These are phyloP conservation scores for Hartigia nigra DNA, from an alignment of 2,888 invertebrate genomes.

Conservation along the genomic window DNA sequence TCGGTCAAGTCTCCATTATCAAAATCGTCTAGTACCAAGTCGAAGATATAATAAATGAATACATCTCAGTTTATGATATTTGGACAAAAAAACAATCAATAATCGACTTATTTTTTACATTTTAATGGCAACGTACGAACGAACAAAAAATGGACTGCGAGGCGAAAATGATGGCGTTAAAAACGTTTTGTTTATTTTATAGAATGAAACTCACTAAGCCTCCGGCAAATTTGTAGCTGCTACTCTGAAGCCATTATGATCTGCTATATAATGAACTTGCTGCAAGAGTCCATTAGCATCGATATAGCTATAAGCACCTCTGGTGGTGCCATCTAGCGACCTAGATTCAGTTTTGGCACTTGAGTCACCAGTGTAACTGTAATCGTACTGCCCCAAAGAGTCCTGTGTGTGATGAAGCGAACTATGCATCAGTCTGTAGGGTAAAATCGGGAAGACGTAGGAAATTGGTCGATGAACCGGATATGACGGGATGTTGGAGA, in stretches of 20 bases:
- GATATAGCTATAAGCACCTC: conserved; percentile 77
- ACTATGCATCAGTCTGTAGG: conserved; percentile 54
- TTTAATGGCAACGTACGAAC: not conserved
- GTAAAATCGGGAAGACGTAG: conserved; percentile 47
- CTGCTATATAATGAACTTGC: conserved; percentile 74
- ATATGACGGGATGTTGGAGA: not conserved
- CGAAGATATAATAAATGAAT: not conserved
- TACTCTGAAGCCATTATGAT: conserved; percentile 75
- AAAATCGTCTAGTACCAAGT: not conserved
- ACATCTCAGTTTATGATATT: not conserved
- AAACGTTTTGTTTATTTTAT: not conserved
- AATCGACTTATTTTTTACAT: not conserved
- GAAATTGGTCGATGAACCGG: conserved; percentile 17
- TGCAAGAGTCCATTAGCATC: conserved; percentile 76
- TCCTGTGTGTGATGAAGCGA: conserved; percentile 69
- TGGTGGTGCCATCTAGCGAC: conserved; percentile 72
- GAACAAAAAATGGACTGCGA: not conserved
- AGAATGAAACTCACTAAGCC: conserved; percentile 33
- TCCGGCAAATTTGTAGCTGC: conserved; percentile 74
- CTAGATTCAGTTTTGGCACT: conserved; percentile 74
- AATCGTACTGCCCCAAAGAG: conserved; percentile 70
- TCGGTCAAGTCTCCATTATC: too few relatives aligned
- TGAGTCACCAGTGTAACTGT: conserved; percentile 74
- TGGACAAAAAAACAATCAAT: not conserved
- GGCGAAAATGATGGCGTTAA: not conserved